Conservation (phyloP, 1,140 invertebrate genomes). For the Trigoniulus corallinus region DNA sequence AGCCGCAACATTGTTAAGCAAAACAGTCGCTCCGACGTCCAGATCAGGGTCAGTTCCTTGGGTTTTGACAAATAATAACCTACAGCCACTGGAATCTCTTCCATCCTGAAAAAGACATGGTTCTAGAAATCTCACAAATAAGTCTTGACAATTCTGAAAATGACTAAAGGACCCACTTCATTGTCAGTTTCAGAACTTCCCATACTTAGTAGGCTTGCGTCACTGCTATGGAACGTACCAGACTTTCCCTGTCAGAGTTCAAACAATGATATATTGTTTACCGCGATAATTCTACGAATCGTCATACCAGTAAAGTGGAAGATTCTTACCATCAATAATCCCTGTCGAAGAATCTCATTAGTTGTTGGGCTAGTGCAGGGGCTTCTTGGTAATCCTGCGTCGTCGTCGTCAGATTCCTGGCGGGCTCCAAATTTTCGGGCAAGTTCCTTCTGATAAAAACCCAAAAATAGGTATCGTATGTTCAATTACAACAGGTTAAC, state of each 20-base stretch:
- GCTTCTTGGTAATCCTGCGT: conserved; percentile 42
- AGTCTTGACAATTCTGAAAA: neutral
- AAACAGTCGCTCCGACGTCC: neutral
- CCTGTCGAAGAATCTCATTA: conserved; percentile 19
- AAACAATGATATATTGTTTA: neutral
- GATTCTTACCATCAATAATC: no score
- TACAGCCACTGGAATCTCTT: neutral
- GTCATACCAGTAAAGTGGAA: no score
- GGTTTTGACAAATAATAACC: neutral
- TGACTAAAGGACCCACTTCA: conserved; percentile 16
- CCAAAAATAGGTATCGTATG: neutral
- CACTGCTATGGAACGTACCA: conserved; percentile 40
- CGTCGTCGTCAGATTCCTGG: conserved; percentile 35
- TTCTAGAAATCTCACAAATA: neutral
- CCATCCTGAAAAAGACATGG: neutral
- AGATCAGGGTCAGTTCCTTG: neutral
- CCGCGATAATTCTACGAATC: conserved; percentile 7
- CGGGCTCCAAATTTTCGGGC: conserved; percentile 13
- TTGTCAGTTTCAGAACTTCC: conserved; percentile 51
- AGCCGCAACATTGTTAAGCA: neutral
- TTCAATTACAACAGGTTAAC: neutral
- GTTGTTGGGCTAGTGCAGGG: conserved; percentile 25
- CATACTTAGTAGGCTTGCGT: conserved; percentile 50
- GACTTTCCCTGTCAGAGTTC: conserved; percentile 11
- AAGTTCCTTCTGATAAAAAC: conserved; percentile 10